A percentile compares a stretch with the other conserved stretches of the same genome.
phyloP scores from a whole-genome alignment of 1,140 invertebrate species.

The Parapsyche elsis region DNA sequence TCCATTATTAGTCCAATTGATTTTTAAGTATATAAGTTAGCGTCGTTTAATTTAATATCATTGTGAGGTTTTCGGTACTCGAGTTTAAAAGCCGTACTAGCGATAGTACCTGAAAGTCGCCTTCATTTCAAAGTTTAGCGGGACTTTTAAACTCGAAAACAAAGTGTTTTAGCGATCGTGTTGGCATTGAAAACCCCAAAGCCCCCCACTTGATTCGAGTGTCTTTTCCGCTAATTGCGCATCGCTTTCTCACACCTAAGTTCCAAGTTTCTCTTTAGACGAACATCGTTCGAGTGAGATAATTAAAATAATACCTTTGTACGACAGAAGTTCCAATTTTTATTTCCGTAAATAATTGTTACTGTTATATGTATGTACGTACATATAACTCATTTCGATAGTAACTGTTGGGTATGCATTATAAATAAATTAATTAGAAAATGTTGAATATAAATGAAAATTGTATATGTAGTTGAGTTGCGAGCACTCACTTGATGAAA shows the following conservation, averaged over 20 bases:
- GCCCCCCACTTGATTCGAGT: not conserved
- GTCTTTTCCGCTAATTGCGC: not conserved
- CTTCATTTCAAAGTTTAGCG: not conserved
- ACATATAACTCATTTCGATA: no score
- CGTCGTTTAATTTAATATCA: not conserved
- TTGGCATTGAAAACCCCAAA: not conserved
- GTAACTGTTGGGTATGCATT: no score
- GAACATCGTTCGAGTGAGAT: no score
- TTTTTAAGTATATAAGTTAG: not conserved
- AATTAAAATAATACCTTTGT: no score
- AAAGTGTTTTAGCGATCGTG: not conserved
- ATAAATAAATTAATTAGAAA: no score
- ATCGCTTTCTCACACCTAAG: no score
- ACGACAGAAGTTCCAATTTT: no score
- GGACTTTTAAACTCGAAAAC: constrained; percentile 1
- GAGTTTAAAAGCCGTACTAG: not conserved
- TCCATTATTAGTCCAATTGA: not conserved
- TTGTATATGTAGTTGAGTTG: not conserved
- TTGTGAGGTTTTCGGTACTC: not conserved
- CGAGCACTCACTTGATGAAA: not conserved
- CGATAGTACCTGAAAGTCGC: not conserved
- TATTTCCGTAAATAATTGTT: no score
- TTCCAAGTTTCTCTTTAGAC: no score
- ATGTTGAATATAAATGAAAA: no score
- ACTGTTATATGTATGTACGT: no score